Evolutionary conservation across 1,140 invertebrate genomes (phyloP).

Genomic region (Aphidius gifuensis): DNA sequence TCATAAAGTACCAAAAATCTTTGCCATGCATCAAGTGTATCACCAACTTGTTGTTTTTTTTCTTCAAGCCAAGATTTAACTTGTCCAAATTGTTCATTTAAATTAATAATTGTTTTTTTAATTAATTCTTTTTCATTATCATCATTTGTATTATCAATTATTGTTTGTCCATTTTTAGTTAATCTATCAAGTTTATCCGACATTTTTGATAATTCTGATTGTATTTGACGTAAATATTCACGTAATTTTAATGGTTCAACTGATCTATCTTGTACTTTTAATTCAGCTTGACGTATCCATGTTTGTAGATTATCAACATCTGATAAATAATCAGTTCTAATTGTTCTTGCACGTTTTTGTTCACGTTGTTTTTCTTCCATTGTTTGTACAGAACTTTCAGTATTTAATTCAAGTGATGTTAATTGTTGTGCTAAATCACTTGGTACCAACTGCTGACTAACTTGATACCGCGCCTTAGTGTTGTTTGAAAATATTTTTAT

Average conservation of each 20-base stretch:
- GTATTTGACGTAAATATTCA: slow-evolving; percentile 72
- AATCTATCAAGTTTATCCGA: slow-evolving; percentile 76
- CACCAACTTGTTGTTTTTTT: slow-evolving; percentile 78
- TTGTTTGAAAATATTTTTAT: slow-evolving; percentile 63
- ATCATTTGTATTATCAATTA: slow-evolving; percentile 76
- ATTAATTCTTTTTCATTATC: slow-evolving; percentile 74
- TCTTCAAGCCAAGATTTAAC: slow-evolving; percentile 76
- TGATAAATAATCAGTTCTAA: slow-evolving; percentile 72
- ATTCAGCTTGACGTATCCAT: slow-evolving; percentile 79
- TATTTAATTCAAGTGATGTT: slow-evolving; percentile 72
- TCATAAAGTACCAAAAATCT: slow-evolving; percentile 81
- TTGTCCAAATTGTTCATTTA: slow-evolving; percentile 75
- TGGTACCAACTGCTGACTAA: slow-evolving; percentile 66
- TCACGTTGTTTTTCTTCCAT: slow-evolving; percentile 87
- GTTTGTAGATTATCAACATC: slow-evolving; percentile 78
- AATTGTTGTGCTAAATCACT: slow-evolving; percentile 74
- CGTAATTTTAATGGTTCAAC: slow-evolving; percentile 73
- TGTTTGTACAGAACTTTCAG: slow-evolving; percentile 70
- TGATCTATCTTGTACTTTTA: slow-evolving; percentile 76
- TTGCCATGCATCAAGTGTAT: slow-evolving; percentile 83
- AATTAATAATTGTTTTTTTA: slow-evolving; percentile 68
- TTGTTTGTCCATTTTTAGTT: slow-evolving; percentile 71
- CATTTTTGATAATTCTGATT: slow-evolving; percentile 69
- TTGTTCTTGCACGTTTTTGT: slow-evolving; percentile 78
- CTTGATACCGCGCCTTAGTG: slow-evolving; percentile 67